A percentile compares a stretch with the other conserved stretches of the same genome.
These are phyloP conservation scores for Hydropsyche tenuis DNA, from an alignment of 1,140 invertebrate species.

Conservation along the genomic window DNA sequence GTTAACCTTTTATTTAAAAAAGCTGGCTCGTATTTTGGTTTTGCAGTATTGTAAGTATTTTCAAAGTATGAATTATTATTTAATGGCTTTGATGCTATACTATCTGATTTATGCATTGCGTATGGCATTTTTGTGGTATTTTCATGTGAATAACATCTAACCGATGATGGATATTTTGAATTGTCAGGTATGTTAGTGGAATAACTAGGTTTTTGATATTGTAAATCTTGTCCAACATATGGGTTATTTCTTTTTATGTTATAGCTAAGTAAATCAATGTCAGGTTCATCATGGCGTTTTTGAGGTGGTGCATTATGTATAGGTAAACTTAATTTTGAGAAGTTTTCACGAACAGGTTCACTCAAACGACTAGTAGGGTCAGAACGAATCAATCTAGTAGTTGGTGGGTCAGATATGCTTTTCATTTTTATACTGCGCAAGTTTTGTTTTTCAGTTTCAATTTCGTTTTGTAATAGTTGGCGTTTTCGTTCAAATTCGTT, in stretches of 20 bases:
- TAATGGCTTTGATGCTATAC: background rate
- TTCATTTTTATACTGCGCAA: constrained; percentile 39
- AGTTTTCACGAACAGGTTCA: constrained; percentile 1
- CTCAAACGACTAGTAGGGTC: background rate
- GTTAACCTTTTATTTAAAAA: constrained; percentile 49
- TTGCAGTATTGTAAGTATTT: constrained; percentile 37
- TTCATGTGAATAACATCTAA: constrained; percentile 42
- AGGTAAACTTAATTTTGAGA: background rate
- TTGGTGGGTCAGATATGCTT: background rate
- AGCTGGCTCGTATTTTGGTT: constrained; percentile 47
- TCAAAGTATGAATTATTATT: background rate
- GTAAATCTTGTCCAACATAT: constrained; percentile 44
- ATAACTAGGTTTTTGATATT: constrained; percentile 49
- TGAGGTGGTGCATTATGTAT: constrained; percentile 13
- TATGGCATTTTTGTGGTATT: constrained; percentile 1
- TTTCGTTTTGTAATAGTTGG: constrained; percentile 59
- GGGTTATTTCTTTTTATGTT: constrained; percentile 45
- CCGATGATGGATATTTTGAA: constrained; percentile 53
- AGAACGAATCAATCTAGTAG: background rate
- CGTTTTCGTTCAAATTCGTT: constrained; percentile 60
- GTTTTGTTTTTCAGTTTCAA: constrained; percentile 57
- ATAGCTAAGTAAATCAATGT: constrained; percentile 42
- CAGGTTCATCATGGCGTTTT: constrained; percentile 38
- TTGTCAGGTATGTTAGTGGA: constrained; percentile 56
- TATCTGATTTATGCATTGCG: constrained; percentile 31